Conservation (phyloP, 2,113 vertebrate species). For the Sceloporus tristichus region DNA sequence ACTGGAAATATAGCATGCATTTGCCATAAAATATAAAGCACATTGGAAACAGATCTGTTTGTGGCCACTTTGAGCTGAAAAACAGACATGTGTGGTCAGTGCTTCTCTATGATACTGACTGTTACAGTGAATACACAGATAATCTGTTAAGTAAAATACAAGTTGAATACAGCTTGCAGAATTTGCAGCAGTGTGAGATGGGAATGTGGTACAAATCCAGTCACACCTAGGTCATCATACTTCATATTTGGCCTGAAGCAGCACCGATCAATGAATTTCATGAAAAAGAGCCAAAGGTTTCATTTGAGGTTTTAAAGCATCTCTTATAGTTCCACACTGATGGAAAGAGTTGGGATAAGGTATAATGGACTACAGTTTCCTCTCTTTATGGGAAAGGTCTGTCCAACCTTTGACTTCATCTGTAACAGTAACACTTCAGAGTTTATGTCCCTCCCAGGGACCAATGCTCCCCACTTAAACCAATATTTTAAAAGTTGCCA, state of each 20-base stretch:
- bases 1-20: slow-evolving; percentile 19
- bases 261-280: background rate
- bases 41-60: slow-evolving; percentile 24
- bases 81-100: slow-evolving; percentile 43
- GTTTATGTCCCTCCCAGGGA: slow-evolving; percentile 42
- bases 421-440: slow-evolving; percentile 25
- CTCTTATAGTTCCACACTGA: background rate
- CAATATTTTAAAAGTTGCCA: background rate
- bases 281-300: background rate
- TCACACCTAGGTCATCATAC: background rate
- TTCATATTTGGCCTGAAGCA: background rate
- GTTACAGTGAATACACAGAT: slow-evolving; percentile 37
- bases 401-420: background rate
- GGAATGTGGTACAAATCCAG: background rate
- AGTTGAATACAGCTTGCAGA: background rate
- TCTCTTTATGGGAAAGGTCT: background rate
- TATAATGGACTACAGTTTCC: background rate
- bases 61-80: slow-evolving; percentile 25
- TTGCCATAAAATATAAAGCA: slow-evolving; percentile 29
- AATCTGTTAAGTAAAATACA: slow-evolving; percentile 12
- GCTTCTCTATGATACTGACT: slow-evolving; percentile 17
- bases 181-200: slow-evolving; percentile 24
- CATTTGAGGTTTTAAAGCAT: background rate
- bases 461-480: slow-evolving; percentile 17
- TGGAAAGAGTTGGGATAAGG: background rate